Evolutionary conservation across 2,113 vertebrate species (phyloP).

Genomic region (Sigmodon hispidus): DNA sequence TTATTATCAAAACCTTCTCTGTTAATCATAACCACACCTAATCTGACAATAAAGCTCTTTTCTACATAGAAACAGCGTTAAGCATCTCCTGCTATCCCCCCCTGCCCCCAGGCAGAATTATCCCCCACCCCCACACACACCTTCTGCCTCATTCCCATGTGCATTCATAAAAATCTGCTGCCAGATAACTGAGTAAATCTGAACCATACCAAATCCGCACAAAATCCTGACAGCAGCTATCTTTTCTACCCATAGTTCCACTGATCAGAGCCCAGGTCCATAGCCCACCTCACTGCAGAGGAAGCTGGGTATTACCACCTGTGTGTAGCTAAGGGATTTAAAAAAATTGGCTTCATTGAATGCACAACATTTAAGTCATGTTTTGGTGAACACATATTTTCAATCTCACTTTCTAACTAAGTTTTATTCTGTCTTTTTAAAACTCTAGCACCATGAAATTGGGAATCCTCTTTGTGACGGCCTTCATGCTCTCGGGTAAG

Average conservation of each 20-base stretch:
- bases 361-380: background rate
- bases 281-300: background rate
- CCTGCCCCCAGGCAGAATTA: too few species aligned
- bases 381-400: conserved; percentile 23
- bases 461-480: background rate
- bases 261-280: background rate
- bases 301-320: background rate
- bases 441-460: conserved; percentile 70
- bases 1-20: too few species aligned
- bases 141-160: too few species aligned
- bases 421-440: conserved; percentile 56
- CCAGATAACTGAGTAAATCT: too few species aligned
- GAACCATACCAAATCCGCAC: too few species aligned
- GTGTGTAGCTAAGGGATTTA: background rate
- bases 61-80: too few species aligned
- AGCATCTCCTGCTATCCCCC: too few species aligned
- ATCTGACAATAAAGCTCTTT: too few species aligned
- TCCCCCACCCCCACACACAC: too few species aligned
- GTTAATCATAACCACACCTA: too few species aligned
- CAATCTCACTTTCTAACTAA: conserved; percentile 61
- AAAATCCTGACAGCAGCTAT: background rate
- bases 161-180: too few species aligned
- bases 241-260: background rate
- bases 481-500: conserved; percentile 67
- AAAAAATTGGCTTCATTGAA: background rate